These are phyloP conservation scores for Chrysina gloriosa DNA, from an alignment of 2,888 invertebrate species.

Conservation along the genomic window DNA sequence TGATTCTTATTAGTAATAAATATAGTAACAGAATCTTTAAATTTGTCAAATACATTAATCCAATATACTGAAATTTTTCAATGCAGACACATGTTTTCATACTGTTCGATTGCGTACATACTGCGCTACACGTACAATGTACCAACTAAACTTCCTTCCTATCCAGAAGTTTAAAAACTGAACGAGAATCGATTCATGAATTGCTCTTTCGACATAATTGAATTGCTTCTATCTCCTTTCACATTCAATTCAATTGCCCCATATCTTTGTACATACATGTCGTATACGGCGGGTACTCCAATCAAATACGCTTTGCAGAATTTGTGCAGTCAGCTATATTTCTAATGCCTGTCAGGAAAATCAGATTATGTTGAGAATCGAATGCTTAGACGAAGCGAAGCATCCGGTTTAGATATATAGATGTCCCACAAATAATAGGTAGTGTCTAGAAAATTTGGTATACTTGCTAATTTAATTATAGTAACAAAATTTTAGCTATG, in stretches of 20 bases:
- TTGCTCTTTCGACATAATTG: constrained; percentile 4
- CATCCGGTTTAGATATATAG: too few relatives aligned
- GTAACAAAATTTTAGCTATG: too few relatives aligned
- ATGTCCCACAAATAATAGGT: too few relatives aligned
- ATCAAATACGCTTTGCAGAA: background rate
- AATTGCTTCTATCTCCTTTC: background rate
- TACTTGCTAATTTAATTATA: too few relatives aligned
- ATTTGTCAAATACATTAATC: too few relatives aligned
- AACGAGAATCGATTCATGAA: background rate
- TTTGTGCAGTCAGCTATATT: background rate
- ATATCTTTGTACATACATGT: background rate
- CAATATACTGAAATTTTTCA: too few relatives aligned
- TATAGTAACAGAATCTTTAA: too few relatives aligned
- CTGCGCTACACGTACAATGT: too few relatives aligned
- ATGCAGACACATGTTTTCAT: too few relatives aligned
- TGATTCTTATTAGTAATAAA: too few relatives aligned
- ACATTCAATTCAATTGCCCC: constrained; percentile 1
- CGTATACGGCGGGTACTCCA: too few relatives aligned
- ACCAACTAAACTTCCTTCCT: background rate
- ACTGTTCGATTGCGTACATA: background rate
- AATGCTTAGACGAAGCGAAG: background rate
- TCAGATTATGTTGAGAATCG: background rate
- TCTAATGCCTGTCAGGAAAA: background rate
- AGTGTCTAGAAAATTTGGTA: too few relatives aligned
- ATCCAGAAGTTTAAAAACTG: background rate